Base-by-base conservation (phyloP, 2,797 vertebrate genomes). In the Argentina silus region DNA sequence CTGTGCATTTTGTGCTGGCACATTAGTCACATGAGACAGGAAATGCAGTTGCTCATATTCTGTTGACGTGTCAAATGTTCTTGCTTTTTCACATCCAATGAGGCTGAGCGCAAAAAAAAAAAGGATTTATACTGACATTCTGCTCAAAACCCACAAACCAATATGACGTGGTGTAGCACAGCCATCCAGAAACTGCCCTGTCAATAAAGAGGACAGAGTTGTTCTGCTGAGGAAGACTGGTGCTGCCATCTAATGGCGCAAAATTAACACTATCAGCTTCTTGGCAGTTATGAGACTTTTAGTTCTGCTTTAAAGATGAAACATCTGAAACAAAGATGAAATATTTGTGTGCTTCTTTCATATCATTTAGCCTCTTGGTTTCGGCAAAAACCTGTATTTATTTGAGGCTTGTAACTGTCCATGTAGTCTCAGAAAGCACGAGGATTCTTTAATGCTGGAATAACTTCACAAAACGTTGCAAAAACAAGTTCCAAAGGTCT, bases 41-140 rank as follows among this genome's bases (percentile, higher is more conserved):
- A 67, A 67, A 53, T 67, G 65, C 65, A 53, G 21, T 36, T 67
- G 23, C 48, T 51, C 48, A 36, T 67, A 50, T 67, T 67, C 65
- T 53, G 65, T 51, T 53, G 65, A 67, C 65, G 65, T 67, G 65
- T 67, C 65, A 50, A 15, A 67, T 53, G 65, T 27, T 51, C 65
- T 27, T 27, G 23, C 47, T 67, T 51, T 67, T 51, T 27, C 47
- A 43, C 59, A 59, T 47, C 14, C 17, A 70, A 60, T 15, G 55
- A 70, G 60, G 53, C 69, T 6, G 8, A 15, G 43, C 44, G 15
- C 3, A 48, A 48, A 69, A 51, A 50, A 55, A 47, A 67, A 47
- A 27, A 23, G 43, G 43, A 60, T 59, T 59, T 45, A 47, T 61
- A 7, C 55, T 60, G 43, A 59, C 69, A 59, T 70, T 45, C 69